Evolutionary conservation across 2,797 vertebrate species (phyloP), one percentile per base, ranked within the genome.

Genomic region (Premnoplex brunnescens): DNA sequence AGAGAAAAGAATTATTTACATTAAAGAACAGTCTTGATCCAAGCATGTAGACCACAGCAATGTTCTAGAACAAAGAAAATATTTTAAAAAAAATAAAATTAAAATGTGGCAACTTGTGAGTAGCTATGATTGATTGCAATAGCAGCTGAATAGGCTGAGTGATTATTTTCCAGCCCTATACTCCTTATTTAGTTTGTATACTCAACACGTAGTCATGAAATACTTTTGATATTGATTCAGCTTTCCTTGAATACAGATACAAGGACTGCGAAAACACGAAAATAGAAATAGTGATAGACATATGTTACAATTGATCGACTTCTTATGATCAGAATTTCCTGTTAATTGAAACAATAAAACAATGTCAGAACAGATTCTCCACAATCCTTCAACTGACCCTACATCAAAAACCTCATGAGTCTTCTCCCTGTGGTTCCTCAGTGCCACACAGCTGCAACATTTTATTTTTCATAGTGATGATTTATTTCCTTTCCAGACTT

Each of bases 401-500:
- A 48, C 32, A 34, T 48, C n/a, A 39, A 64, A 76, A 91, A 81
- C 22, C 7, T 71, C 19, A 18, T 5, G 3, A 39, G 14, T 49
- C 8, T 22, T 79, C 48, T 92, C 34, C 32, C 24, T 75, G 28
- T 80, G 60, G 16, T 44, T 91, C 85, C 32, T 80, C 74, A 82
- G 52, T 67, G 91, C 90, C 63, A 92, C 68, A 94, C 30, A 92
- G 83, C 58, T 92, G 85, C 96, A 97, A 80, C 34, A 75, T 94
- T 95, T 97, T 94, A 56, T 85, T 95, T 96, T 95, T 96, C 66
- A 48, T 87, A 79, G 74, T 67, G 89, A 87, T 93, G 76, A 83
- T 91, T 91, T 92, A 52, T 97, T 96, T 96, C 72, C 74, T 46
- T 95, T 96, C 58, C 85, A 92, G 92, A 91, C 66, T 96, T 96